A percentile compares a stretch with the other conserved stretches of the same genome.
Conservation (phyloP, 2,113 vertebrate species). For the Philantomba maxwellii region DNA sequence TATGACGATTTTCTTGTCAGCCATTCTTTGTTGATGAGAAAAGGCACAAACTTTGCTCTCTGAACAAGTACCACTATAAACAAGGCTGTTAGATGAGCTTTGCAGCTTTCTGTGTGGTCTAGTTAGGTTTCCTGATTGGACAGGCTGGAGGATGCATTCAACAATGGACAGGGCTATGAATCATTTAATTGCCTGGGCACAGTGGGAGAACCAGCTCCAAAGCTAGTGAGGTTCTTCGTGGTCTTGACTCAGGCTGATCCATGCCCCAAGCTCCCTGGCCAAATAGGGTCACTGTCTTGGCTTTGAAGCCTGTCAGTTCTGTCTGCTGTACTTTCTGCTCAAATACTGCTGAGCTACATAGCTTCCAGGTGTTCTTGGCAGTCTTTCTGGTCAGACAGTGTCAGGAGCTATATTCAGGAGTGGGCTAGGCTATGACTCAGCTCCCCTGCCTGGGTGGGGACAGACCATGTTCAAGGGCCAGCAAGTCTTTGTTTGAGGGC, state of each 20-base stretch:
- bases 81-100: background rate
- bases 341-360: background rate
- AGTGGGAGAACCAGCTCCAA: background rate
- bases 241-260: background rate
- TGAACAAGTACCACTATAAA: background rate
- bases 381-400: background rate
- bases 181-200: background rate
- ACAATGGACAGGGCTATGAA: background rate
- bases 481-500: background rate
- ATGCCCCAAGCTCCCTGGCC: background rate
- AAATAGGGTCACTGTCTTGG: background rate
- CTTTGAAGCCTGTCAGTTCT: background rate
- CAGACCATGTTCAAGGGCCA: background rate
- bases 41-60: background rate
- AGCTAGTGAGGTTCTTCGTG: background rate
- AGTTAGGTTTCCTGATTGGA: background rate
- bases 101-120: background rate
- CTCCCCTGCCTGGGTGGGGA: background rate
- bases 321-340: background rate
- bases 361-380: background rate
- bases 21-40: background rate
- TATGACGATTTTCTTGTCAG: background rate
- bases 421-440: background rate
- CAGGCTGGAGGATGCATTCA: background rate
- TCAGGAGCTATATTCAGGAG: background rate